Conservation (phyloP, 2,113 vertebrate species). For the Pachypanchax playfairii region DNA sequence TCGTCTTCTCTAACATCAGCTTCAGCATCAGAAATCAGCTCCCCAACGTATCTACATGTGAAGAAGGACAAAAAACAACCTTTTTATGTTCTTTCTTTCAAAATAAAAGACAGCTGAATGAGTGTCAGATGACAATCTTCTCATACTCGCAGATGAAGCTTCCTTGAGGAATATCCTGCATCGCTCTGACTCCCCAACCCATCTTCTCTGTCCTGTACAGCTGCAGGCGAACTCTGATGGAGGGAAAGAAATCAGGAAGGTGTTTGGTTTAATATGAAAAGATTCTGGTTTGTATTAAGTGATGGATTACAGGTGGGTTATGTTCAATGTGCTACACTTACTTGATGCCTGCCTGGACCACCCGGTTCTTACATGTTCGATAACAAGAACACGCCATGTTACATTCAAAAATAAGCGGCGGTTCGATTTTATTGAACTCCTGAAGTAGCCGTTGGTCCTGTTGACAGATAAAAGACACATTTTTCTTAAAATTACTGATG, state of each 20-base stretch:
- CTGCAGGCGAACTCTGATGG: conserved; percentile 87
- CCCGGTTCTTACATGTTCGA: conserved; percentile 90
- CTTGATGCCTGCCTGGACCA: conserved; percentile 94
- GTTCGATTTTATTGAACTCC: conserved; percentile 95
- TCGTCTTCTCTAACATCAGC: conserved; percentile 93
- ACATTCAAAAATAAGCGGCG: conserved; percentile 92
- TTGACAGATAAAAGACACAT: background rate
- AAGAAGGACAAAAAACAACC: background rate
- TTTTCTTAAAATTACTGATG: background rate
- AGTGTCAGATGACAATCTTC: accelerated
- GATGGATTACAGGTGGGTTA: background rate
- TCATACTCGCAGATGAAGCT: conserved; percentile 95
- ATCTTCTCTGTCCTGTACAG: conserved; percentile 93
- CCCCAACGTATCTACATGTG: conserved; percentile 86
- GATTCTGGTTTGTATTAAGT: no score
- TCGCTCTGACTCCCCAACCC: conserved; percentile 91
- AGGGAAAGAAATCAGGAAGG: background rate
- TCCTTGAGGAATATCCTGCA: conserved; percentile 91
- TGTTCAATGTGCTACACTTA: conserved; percentile 42
- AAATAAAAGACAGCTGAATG: background rate
- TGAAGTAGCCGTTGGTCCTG: conserved; percentile 91
- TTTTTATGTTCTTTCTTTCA: background rate
- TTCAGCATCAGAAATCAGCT: conserved; percentile 92
- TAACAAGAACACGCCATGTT: conserved; percentile 93
- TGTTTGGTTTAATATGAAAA: background rate